Evolutionary conservation across 2,888 invertebrate species (phyloP), one percentile per base, ranked within the genome.

Genomic region (Seladonia tumulorum): DNA sequence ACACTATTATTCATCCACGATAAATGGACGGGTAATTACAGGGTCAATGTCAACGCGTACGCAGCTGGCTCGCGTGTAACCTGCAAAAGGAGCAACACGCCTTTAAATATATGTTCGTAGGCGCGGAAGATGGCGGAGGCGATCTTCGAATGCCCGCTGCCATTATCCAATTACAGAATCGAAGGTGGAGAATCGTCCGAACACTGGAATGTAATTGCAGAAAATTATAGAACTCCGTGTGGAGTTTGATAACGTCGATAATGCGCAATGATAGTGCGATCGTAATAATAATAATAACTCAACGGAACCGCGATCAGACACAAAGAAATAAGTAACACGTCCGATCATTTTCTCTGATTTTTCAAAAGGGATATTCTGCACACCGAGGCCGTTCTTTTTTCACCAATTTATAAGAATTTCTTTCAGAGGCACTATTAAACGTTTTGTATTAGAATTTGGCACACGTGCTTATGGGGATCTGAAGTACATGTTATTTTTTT

Each of bases 91-190:
- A 83, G n/a, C 76, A 71, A 35, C 25, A 47, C 29, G 29, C 10
- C 57, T 45, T 66, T 85, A 85, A 85, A 83, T 35, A 85, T 76
- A 85, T 29, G 76, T 66, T 79, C 49, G 70, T 18, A 72, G 63
- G n/a, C 75, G 47, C 25, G 25, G n/a, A 60, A 16, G 60, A 60
- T 25, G 35, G 79, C 49, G 35, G 60, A 35, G 60, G 29, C 71
- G 25, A 39, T 76, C 76, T 76, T 35, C 77, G 78, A 70, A 45
- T 76, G 39, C 63, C 25, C 5, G 22, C 47, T 18, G 22, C 66
- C 39, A 83, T 83, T 83, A 83, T 83, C 83, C 82, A 81, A 83
- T 83, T 81, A 82, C 35, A 47, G 47, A 83, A 68, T 77, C 57
- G 60, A 49, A 70, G 22, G 45, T 76, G 47, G 57, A 66, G n/a